Evolutionary conservation across 1,140 invertebrate species (phyloP).

Genomic region (Drosophila sproati): DNA sequence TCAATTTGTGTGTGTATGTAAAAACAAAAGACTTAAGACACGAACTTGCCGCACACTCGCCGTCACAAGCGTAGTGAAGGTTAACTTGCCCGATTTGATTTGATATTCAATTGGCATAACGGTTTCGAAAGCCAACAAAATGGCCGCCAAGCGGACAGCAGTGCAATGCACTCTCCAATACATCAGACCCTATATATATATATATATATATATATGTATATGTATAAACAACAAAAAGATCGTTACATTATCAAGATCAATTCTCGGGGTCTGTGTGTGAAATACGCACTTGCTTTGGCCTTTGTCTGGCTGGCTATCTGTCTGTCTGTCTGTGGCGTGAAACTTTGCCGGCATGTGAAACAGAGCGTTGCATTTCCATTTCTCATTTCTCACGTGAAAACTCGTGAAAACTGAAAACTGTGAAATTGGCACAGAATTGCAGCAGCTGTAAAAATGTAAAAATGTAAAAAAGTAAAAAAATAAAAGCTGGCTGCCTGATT

Average conservation of each 20-base stretch:
- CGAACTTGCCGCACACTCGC: slow-evolving; percentile 54
- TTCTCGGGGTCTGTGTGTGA: slow-evolving; percentile 15
- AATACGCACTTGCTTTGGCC: slow-evolving; percentile 45
- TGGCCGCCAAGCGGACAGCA: slow-evolving; percentile 35
- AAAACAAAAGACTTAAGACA: slow-evolving; percentile 77
- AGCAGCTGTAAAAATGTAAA: slow-evolving; percentile 22
- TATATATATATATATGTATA: too few relatives aligned
- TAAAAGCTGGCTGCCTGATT: slow-evolving; percentile 49
- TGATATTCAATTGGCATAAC: slow-evolving; percentile 77
- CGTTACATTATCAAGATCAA: slow-evolving; percentile 37
- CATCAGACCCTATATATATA: slow-evolving; percentile 20
- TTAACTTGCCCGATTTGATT: slow-evolving; percentile 72
- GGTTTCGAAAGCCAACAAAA: slow-evolving; percentile 68
- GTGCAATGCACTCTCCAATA: slow-evolving; percentile 57
- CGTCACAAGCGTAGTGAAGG: slow-evolving; percentile 57
- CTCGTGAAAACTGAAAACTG: slow-evolving; percentile 53
- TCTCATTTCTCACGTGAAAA: slow-evolving; percentile 45
- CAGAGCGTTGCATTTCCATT: slow-evolving; percentile 69
- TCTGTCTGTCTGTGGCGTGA: slow-evolving; percentile 41
- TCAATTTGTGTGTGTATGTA: slow-evolving; percentile 54
- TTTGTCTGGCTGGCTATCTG: slow-evolving; percentile 14
- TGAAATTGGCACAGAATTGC: slow-evolving; percentile 65
- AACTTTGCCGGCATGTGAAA: slow-evolving; percentile 61
- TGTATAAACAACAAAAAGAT: slow-evolving; percentile 39
- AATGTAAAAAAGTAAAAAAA: neutral